Evolutionary conservation across 1,140 invertebrate species (phyloP).

Genomic region (Drosophila mojavensis): DNA sequence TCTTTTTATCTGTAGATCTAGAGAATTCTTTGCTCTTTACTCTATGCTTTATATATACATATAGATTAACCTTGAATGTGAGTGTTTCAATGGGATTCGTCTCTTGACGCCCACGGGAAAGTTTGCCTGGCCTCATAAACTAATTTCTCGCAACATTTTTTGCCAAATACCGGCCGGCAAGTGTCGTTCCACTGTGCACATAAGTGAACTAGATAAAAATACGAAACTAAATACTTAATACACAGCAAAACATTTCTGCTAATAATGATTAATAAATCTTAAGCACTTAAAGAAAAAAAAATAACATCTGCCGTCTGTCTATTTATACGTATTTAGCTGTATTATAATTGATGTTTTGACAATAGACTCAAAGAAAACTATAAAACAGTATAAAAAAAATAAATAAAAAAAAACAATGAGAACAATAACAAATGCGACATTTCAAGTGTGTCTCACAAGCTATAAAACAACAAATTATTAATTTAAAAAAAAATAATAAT

Average conservation of each 20-base stretch:
- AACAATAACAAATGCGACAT: constrained; percentile 5
- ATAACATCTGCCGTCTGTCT: constrained; percentile 49
- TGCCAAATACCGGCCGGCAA: constrained; percentile 69
- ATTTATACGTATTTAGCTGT: constrained; percentile 7
- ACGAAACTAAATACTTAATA: constrained; percentile 48
- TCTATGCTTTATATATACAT: constrained; percentile 4
- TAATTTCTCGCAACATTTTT: constrained; percentile 31
- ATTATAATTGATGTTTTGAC: constrained; percentile 45
- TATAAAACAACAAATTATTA: background rate
- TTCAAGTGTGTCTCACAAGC: constrained; percentile 15
- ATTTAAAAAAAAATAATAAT: background rate
- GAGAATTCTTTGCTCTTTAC: background rate
- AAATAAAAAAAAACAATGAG: background rate
- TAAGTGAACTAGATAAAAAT: constrained; percentile 15
- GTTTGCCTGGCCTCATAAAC: constrained; percentile 42
- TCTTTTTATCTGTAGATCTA: constrained; percentile 5
- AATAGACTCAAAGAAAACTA: constrained; percentile 26
- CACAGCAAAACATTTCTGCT: constrained; percentile 48
- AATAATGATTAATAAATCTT: constrained; percentile 68
- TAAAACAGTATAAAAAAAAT: constrained; percentile 3
- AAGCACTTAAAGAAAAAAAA: constrained; percentile 36
- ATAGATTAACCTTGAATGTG: constrained; percentile 36
- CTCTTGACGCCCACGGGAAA: constrained; percentile 31
- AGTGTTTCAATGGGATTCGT: constrained; percentile 31
- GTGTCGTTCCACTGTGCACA: constrained; percentile 4